Conservation (phyloP, 1,140 invertebrate species). For the Pogonus chalceus region DNA sequence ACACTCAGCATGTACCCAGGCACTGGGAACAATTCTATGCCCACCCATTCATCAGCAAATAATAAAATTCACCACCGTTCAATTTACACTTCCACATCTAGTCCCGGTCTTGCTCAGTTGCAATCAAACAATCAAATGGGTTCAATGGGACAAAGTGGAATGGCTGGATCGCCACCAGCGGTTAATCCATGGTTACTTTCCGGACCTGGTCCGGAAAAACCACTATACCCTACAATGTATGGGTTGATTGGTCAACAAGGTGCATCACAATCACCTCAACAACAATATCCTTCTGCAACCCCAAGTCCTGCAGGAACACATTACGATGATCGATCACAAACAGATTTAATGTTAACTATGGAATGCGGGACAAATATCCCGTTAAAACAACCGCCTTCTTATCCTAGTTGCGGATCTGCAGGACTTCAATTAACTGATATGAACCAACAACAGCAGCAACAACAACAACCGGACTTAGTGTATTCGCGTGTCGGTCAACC, state of each 20-base stretch:
- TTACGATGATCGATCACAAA: slow-evolving; percentile 41
- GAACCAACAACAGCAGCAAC: slow-evolving; percentile 24
- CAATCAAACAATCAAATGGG: slow-evolving; percentile 27
- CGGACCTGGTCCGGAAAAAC: slow-evolving; percentile 39
- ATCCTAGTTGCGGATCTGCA: slow-evolving; percentile 31
- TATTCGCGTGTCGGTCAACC: slow-evolving; percentile 34
- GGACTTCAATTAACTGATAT: slow-evolving; percentile 27
- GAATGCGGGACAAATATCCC: slow-evolving; percentile 39
- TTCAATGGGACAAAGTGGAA: slow-evolving; percentile 18
- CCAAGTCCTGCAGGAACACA: slow-evolving; percentile 43
- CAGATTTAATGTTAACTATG: slow-evolving; percentile 49
- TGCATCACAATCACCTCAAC: slow-evolving; percentile 35
- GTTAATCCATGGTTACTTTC: slow-evolving; percentile 40
- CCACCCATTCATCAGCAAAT: slow-evolving; percentile 32
- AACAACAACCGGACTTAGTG: slow-evolving; percentile 33
- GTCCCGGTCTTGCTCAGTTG: slow-evolving; percentile 26
- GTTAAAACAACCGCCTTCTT: slow-evolving; percentile 40
- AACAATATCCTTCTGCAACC: slow-evolving; percentile 39
- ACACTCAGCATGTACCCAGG: slow-evolving; percentile 52
- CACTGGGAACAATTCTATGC: slow-evolving; percentile 9
- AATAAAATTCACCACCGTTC: slow-evolving; percentile 31
- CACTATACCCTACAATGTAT: slow-evolving; percentile 43
- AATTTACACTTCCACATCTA: slow-evolving; percentile 27
- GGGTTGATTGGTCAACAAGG: slow-evolving; percentile 36
- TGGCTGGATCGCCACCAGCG: slow-evolving; percentile 30